Evolutionary conservation across 1,140 invertebrate genomes (phyloP).

Genomic region (Ridgeia piscesae): DNA sequence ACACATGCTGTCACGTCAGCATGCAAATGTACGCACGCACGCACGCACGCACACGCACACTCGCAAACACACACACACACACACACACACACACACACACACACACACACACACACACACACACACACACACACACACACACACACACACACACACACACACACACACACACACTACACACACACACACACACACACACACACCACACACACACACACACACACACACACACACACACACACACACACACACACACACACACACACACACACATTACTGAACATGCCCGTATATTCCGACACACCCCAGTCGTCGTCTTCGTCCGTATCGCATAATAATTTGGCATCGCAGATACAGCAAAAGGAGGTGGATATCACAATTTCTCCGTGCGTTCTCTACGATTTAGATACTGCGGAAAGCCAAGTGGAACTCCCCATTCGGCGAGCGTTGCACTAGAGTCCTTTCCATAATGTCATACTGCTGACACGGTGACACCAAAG

Average conservation of each 20-base stretch:
- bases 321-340: background rate
- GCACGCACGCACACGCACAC: background rate
- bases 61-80: conserved; percentile 13
- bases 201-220: conserved; percentile 21
- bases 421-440: no score
- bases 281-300: background rate
- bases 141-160: background rate
- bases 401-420: no score
- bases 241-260: no score
- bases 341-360: background rate
- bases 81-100: conserved; percentile 17
- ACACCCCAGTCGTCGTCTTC: background rate
- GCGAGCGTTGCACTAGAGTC: no score
- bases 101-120: conserved; percentile 23
- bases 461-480: no score
- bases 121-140: conserved; percentile 19
- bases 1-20: background rate
- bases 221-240: conserved; percentile 17
- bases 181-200: conserved; percentile 21
- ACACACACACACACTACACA: background rate
- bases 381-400: background rate
- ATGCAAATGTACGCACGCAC: background rate
- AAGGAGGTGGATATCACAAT: background rate
- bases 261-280: background rate
- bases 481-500: background rate